Percentiles rank a stretch among this genome's conserved stretches.
phyloP scores from a whole-genome alignment of 1,140 invertebrate species.

The Phocides pigmalion region DNA sequence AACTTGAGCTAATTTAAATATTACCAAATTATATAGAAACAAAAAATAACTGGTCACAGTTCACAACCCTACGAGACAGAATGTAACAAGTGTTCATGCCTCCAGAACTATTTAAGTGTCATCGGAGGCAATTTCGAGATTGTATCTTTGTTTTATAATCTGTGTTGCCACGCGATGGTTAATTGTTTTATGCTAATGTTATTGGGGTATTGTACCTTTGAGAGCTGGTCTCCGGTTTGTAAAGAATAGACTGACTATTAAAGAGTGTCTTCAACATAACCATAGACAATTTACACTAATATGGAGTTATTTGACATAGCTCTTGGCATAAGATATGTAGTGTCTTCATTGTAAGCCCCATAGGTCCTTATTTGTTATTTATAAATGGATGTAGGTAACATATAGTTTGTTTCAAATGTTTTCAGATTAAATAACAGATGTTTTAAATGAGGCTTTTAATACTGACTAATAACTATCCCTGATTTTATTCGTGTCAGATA shows the following conservation, averaged over 20 bases:
- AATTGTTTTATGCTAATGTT: constrained; percentile 28
- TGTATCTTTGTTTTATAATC: constrained; percentile 29
- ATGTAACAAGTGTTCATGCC: constrained; percentile 8
- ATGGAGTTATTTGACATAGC: too few relatives aligned
- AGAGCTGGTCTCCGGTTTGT: neutral
- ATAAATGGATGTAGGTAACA: too few relatives aligned
- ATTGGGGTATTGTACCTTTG: constrained; percentile 24
- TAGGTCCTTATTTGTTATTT: too few relatives aligned
- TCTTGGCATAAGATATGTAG: too few relatives aligned
- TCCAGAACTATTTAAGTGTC: constrained; percentile 32
- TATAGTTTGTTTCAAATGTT: too few relatives aligned
- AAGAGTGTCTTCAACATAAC: too few relatives aligned
- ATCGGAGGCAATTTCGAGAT: constrained; percentile 19
- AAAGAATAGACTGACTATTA: neutral
- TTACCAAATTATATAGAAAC: neutral
- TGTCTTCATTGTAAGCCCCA: too few relatives aligned
- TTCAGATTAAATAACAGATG: too few relatives aligned
- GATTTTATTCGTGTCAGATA: too few relatives aligned
- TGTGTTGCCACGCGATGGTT: constrained; percentile 23
- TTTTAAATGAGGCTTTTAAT: too few relatives aligned
- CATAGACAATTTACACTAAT: neutral
- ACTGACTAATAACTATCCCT: too few relatives aligned
- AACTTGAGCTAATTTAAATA: too few relatives aligned
- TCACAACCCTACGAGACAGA: neutral
- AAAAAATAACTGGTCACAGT: neutral